Conservation (phyloP, 2,113 vertebrate genomes). For the Siphamia tubifer region DNA sequence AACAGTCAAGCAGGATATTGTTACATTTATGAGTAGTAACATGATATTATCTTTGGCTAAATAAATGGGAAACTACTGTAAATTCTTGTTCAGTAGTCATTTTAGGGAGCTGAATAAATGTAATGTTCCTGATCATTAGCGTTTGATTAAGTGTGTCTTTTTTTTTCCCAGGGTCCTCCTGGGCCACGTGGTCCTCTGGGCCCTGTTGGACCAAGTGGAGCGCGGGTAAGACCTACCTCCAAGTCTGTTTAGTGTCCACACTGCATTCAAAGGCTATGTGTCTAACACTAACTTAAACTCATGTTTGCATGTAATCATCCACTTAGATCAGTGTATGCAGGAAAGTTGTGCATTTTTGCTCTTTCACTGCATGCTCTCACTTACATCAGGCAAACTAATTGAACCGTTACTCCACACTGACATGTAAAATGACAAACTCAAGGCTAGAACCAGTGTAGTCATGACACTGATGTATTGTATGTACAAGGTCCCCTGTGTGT, state of each 20-base stretch:
- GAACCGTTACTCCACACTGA: background rate
- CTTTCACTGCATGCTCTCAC: constrained; percentile 23
- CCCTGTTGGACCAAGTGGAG: constrained; percentile 87
- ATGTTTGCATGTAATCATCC: constrained; percentile 2
- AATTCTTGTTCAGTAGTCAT: constrained; percentile 3
- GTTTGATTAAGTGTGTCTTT: constrained; percentile 58
- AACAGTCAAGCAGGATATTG: constrained; percentile 15
- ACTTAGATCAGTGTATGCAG: background rate
- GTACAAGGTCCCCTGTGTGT: constrained; percentile 39
- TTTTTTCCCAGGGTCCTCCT: constrained; percentile 84
- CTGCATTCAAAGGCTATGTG: constrained; percentile 15
- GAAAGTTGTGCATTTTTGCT: background rate
- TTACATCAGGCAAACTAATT: constrained; percentile 10
- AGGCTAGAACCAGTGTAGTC: constrained; percentile 11
- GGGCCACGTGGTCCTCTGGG: constrained; percentile 90
- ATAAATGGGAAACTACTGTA: constrained; percentile 28
- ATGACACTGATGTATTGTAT: constrained; percentile 59
- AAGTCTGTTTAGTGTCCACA: constrained; percentile 1
- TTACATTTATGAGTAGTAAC: constrained; percentile 6
- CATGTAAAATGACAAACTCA: constrained; percentile 15
- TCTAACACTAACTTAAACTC: constrained; percentile 23
- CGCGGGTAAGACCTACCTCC: constrained; percentile 83
- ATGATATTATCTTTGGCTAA: constrained; percentile 44
- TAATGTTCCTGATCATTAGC: constrained; percentile 46
- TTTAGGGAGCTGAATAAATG: constrained; percentile 34